These are phyloP conservation scores for Lytechinus pictus DNA, from an alignment of 35 echinoderm and acorn worm genomes.

Conservation along the genomic window DNA sequence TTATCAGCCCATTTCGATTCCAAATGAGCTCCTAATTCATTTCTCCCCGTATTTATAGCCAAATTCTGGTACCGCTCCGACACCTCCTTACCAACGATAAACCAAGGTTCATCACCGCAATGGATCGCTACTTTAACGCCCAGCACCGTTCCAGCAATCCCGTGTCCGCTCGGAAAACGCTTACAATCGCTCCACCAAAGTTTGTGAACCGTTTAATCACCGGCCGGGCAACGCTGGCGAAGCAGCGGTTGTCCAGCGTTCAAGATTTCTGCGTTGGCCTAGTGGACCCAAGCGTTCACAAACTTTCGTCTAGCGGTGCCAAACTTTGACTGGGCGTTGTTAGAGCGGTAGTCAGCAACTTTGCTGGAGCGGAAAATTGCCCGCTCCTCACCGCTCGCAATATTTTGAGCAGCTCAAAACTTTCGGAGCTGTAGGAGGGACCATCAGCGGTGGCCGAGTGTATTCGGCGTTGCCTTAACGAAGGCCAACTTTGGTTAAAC, in stretches of 20 bases:
- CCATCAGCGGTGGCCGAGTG: slow-evolving; percentile 41
- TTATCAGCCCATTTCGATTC: too few species aligned
- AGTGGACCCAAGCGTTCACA: slow-evolving; percentile 37
- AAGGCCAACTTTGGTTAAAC: too few species aligned
- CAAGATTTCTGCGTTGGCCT: slow-evolving; percentile 36
- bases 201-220: slow-evolving; percentile 33
- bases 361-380: slow-evolving; percentile 36
- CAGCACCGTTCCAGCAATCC: slow-evolving; percentile 38
- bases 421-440: slow-evolving; percentile 31
- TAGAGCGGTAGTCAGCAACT: background rate
- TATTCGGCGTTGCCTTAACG: too few species aligned
- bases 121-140: slow-evolving; percentile 37
- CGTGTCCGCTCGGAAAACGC: slow-evolving; percentile 41
- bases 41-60: too few species aligned
- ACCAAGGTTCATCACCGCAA: slow-evolving; percentile 42
- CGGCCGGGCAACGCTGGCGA: slow-evolving; percentile 37
- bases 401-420: slow-evolving; percentile 44
- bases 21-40: too few species aligned
- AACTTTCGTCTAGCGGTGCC: slow-evolving; percentile 38
- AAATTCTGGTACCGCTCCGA: too few species aligned
- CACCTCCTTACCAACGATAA: too few species aligned
- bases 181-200: slow-evolving; percentile 37
- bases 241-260: slow-evolving; percentile 29
- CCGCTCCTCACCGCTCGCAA: slow-evolving; percentile 41
- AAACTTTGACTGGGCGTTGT: slow-evolving; percentile 45